Conservation (phyloP, 1,140 invertebrate species). For the Cotesia chilonis region DNA sequence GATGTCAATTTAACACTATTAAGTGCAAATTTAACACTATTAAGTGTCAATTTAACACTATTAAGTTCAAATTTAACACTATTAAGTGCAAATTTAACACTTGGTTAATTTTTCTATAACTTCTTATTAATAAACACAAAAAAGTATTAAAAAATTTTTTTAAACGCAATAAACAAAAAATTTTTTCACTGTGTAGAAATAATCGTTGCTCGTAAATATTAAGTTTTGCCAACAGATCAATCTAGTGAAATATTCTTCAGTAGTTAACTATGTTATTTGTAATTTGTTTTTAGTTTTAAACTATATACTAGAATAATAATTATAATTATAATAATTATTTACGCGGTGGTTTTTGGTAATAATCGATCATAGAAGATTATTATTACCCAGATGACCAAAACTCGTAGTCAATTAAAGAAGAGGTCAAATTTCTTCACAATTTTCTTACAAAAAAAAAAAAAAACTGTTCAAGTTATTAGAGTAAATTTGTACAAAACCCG, state of each 20-base stretch:
- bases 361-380: background rate
- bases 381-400: no score
- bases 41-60: no score
- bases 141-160: no score
- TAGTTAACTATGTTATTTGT: background rate
- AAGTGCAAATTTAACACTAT: no score
- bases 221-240: background rate
- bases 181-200: background rate
- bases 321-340: no score
- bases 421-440: background rate
- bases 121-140: no score
- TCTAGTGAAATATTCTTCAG: background rate
- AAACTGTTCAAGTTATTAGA: conserved; percentile 21
- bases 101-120: no score
- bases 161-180: background rate
- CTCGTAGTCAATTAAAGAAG: background rate
- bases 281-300: conserved; percentile 17
- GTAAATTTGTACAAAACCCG: background rate
- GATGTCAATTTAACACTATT: no score
- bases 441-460: background rate
- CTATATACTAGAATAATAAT: background rate
- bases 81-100: no score
- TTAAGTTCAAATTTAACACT: no score
- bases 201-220: conserved; percentile 17
- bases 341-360: no score